Conservation (phyloP, 2,113 vertebrate genomes). For the Siphamia tubifer region DNA sequence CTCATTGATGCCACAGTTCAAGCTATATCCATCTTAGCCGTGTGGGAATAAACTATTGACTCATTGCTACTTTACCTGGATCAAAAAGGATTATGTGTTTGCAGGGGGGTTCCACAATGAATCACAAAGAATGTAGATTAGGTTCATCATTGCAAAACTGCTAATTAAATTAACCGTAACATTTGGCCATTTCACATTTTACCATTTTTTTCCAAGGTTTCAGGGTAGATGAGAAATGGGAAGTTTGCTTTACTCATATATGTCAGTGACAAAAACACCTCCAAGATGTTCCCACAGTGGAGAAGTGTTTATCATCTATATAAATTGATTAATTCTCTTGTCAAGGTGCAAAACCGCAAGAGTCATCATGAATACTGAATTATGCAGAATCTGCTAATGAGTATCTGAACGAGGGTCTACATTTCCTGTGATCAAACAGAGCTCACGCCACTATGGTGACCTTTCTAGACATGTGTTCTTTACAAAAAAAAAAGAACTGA, state of each 20-base stretch:
- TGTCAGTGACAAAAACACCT: background rate
- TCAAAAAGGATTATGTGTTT: conserved; percentile 25
- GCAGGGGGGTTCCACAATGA: background rate
- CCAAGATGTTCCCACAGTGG: background rate
- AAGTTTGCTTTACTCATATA: background rate
- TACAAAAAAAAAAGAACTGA: background rate
- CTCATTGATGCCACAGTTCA: too few relatives aligned
- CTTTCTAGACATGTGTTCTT: background rate
- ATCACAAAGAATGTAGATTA: conserved; percentile 17
- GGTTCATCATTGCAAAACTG: background rate
- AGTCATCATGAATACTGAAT: background rate
- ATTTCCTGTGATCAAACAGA: too few relatives aligned
- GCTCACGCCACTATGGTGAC: too few relatives aligned
- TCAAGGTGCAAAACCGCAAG: background rate
- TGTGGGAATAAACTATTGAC: conserved; percentile 19
- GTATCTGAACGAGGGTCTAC: background rate
- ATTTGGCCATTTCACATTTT: background rate
- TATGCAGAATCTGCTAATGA: background rate
- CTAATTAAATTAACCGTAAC: background rate
- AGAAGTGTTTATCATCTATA: background rate
- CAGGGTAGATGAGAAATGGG: background rate
- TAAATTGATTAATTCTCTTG: background rate
- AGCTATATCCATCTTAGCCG: background rate
- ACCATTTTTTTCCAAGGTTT: background rate
- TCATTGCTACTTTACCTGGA: conserved; percentile 1